Percentiles rank a stretch among this genome's conserved stretches.
These are phyloP conservation scores for Apis mellifera DNA, from an alignment of 1,140 invertebrate genomes.

Conservation along the genomic window DNA sequence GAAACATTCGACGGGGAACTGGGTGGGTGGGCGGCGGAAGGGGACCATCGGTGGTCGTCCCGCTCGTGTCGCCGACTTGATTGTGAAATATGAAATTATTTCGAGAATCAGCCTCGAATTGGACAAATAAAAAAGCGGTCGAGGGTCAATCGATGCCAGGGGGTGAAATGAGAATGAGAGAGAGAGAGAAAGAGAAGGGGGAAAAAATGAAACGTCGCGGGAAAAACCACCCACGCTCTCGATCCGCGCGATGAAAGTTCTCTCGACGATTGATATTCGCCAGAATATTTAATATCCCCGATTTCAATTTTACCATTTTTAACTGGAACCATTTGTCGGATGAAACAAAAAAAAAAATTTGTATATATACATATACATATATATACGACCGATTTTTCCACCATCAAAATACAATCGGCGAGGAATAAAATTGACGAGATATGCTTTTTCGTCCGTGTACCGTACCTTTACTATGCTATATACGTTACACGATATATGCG, in stretches of 20 bases:
- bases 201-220: neutral
- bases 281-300: slow-evolving; percentile 25
- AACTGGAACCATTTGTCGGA: neutral
- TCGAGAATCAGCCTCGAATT: slow-evolving; percentile 2
- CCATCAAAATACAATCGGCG: neutral
- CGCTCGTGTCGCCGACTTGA: neutral
- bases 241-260: neutral
- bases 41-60: neutral
- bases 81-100: slow-evolving; percentile 37
- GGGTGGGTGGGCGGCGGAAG: neutral
- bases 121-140: neutral
- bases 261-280: neutral
- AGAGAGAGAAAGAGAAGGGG: neutral
- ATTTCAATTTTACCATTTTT: neutral
- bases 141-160: neutral
- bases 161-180: too few relatives aligned
- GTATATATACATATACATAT: too few relatives aligned
- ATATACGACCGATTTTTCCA: neutral
- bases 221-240: neutral
- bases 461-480: too few relatives aligned
- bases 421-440: neutral
- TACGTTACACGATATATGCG: too few relatives aligned
- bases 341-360: neutral
- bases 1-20: slow-evolving; percentile 23
- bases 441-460: neutral